Evolutionary conservation across 2,113 vertebrate species (phyloP).

Genomic region (Equus quagga): DNA sequence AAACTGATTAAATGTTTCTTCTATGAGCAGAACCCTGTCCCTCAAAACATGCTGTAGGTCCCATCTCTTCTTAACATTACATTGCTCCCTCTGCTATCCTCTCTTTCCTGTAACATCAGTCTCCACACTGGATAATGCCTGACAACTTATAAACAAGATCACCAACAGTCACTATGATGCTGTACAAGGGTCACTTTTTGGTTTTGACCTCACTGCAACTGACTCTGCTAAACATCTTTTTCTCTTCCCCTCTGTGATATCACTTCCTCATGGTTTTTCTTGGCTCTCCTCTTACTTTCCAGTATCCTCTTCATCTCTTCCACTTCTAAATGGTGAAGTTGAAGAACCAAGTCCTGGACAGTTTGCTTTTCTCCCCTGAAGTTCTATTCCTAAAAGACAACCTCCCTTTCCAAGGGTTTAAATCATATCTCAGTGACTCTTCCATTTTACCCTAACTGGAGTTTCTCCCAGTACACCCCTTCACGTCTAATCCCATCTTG

Average conservation of each 20-base stretch:
- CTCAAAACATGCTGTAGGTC: background rate
- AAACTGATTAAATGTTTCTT: background rate
- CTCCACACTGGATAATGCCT: background rate
- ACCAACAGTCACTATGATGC: background rate
- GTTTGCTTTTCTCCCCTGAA: background rate
- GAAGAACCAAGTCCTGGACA: background rate
- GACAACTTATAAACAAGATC: background rate
- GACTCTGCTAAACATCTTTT: background rate
- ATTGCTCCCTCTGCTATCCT: background rate
- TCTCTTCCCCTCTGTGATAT: background rate
- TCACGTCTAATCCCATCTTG: background rate
- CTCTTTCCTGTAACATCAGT: background rate
- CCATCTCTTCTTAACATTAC: background rate
- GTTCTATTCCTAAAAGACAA: background rate
- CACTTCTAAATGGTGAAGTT: background rate
- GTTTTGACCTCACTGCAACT: background rate
- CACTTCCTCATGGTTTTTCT: background rate
- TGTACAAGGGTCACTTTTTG: fast-evolving
- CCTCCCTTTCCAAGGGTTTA: background rate
- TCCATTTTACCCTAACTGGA: background rate
- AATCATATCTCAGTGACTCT: background rate
- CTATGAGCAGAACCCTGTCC: background rate
- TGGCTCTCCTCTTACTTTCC: background rate
- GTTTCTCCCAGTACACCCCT: background rate
- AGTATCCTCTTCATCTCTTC: background rate